Conservation (phyloP, 2,113 vertebrate species). For the Gavialis gangeticus region DNA sequence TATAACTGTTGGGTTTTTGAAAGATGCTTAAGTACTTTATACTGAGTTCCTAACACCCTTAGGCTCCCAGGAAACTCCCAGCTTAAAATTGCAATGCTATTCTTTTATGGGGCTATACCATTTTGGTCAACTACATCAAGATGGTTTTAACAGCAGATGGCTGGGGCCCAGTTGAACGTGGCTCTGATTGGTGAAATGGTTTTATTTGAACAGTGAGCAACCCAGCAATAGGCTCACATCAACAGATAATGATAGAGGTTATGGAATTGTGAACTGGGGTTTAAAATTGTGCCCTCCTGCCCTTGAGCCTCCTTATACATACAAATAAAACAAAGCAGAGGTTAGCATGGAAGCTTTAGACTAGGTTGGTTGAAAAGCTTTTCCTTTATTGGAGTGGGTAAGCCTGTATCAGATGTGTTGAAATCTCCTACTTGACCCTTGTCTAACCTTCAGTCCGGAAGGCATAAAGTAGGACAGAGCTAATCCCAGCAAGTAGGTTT, state of each 20-base stretch:
- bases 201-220: constrained; percentile 68
- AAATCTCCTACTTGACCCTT: constrained; percentile 84
- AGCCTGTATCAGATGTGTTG: constrained; percentile 77
- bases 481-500: constrained; percentile 80
- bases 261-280: constrained; percentile 61
- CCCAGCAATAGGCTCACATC: constrained; percentile 28
- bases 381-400: constrained; percentile 56
- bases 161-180: neutral
- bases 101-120: neutral
- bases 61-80: neutral
- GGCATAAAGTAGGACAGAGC: constrained; percentile 67
- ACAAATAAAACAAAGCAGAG: constrained; percentile 72
- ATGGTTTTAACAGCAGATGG: neutral
- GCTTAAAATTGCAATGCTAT: neutral
- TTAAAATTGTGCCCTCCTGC: constrained; percentile 74
- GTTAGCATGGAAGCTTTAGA: constrained; percentile 64
- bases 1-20: neutral
- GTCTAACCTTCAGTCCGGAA: constrained; percentile 76
- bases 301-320: constrained; percentile 71
- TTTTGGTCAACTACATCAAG: neutral
- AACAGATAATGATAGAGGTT: constrained; percentile 74
- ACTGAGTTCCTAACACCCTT: neutral
- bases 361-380: constrained; percentile 59
- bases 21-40: neutral
- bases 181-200: neutral